These are phyloP conservation scores for Conchocele bisecta DNA, from an alignment of 2,888 invertebrate species.

Conservation along the genomic window DNA sequence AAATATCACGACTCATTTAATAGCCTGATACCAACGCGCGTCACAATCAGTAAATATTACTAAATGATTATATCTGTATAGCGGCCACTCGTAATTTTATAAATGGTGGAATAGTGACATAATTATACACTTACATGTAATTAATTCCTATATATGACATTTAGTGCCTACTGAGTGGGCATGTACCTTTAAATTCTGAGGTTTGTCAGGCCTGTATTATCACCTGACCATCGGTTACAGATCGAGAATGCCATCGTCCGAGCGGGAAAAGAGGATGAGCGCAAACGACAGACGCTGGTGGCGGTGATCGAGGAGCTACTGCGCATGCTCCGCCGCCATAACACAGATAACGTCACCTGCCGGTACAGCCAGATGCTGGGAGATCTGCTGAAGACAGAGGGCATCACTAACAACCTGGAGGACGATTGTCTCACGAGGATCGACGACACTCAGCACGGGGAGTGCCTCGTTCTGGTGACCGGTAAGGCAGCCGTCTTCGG, in stretches of 20 bases:
- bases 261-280: slow-evolving; percentile 51
- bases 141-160: no score
- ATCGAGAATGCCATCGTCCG: slow-evolving; percentile 57
- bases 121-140: no score
- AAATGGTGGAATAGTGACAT: no score
- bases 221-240: no score
- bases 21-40: no score
- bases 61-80: no score
- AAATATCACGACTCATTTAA: no score
- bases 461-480: slow-evolving; percentile 68
- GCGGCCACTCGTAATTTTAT: no score
- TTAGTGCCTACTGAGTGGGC: no score
- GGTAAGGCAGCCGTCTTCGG: slow-evolving; percentile 65
- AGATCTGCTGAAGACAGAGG: slow-evolving; percentile 59
- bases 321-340: slow-evolving; percentile 18
- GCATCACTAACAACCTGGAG: slow-evolving; percentile 49
- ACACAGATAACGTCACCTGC: slow-evolving; percentile 36
- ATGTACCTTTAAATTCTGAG: no score
- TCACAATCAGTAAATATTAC: no score
- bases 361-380: slow-evolving; percentile 45
- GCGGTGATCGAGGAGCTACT: slow-evolving; percentile 50
- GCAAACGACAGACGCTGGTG: slow-evolving; percentile 53
- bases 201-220: no score
- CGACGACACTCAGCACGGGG: slow-evolving; percentile 43
- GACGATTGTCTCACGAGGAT: slow-evolving; percentile 57